Conservation (phyloP, 2,797 vertebrate species). For the Prunella strophiata region DNA sequence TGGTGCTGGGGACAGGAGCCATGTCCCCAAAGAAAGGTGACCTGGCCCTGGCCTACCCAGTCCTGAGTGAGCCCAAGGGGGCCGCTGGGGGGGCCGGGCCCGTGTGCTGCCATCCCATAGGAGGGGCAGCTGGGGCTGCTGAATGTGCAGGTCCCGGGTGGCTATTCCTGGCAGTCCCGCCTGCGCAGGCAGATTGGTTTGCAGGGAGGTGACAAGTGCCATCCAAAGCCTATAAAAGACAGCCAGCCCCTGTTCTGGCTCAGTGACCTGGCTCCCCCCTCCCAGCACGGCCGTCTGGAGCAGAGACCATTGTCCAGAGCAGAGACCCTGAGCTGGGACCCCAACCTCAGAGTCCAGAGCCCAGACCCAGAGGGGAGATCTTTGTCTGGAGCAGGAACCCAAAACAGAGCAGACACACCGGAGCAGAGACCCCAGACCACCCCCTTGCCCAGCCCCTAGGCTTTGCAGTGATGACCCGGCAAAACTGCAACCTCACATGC, state of each 20-base stretch:
- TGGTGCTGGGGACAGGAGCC: neutral
- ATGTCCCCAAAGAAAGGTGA: conserved; percentile 34
- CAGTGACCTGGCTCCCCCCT: neutral
- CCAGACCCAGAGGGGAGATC: neutral
- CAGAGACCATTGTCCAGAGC: neutral
- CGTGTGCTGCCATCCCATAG: conserved; percentile 10
- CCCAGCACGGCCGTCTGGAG: neutral
- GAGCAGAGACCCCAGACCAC: neutral
- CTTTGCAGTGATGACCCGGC: conserved; percentile 75
- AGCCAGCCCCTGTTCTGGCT: neutral
- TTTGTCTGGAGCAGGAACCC: neutral
- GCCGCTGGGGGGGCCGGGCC: neutral
- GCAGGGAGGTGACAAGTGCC: conserved; percentile 58
- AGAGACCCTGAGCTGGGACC: neutral
- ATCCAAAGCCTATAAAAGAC: conserved; percentile 62
- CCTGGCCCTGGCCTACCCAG: neutral
- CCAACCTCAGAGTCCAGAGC: neutral
- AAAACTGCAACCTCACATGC: too few species aligned
- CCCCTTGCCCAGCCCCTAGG: neutral
- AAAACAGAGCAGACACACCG: neutral
- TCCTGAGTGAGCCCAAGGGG: neutral
- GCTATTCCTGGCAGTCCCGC: conserved; percentile 68
- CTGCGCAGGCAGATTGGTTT: conserved; percentile 66
- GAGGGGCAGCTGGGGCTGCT: conserved; percentile 38
- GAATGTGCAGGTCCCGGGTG: conserved; percentile 46